These are phyloP conservation scores for Andrena dorsata DNA, from an alignment of 2,888 invertebrate genomes.

Conservation along the genomic window DNA sequence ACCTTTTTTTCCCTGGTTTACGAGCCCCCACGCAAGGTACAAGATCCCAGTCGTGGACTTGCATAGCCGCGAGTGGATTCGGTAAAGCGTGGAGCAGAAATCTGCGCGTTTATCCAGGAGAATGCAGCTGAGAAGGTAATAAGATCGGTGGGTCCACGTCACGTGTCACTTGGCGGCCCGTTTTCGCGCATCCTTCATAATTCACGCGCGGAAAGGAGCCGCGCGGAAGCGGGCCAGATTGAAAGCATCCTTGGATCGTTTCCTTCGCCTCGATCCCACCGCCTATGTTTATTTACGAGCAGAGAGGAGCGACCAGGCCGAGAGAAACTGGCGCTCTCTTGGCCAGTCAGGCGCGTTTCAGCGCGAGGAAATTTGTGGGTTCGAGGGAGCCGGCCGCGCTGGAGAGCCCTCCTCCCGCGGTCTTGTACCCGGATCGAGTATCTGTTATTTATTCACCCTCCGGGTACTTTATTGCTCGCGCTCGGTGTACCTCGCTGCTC, in stretches of 20 bases:
- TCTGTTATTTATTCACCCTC: slow-evolving; percentile 31
- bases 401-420: background rate
- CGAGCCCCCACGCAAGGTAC: no score
- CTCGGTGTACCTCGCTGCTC: background rate
- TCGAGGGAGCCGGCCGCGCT: background rate
- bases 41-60: no score
- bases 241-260: slow-evolving; percentile 12
- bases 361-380: slow-evolving; percentile 26
- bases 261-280: background rate
- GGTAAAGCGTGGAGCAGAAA: no score
- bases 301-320: background rate
- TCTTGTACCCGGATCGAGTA: background rate
- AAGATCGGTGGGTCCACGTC: background rate
- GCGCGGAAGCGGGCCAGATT: slow-evolving; percentile 5
- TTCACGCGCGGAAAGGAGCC: slow-evolving; percentile 2
- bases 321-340: background rate
- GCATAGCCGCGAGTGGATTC: no score
- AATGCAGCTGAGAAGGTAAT: no score
- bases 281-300: slow-evolving; percentile 38
- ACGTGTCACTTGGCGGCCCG: background rate
- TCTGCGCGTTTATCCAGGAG: no score
- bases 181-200: slow-evolving; percentile 7
- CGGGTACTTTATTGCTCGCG: slow-evolving; percentile 5
- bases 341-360: slow-evolving; percentile 10
- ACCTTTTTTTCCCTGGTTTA: no score